These are phyloP conservation scores for Calephelis perditalis DNA, from an alignment of 2,888 invertebrate genomes.

Conservation along the genomic window DNA sequence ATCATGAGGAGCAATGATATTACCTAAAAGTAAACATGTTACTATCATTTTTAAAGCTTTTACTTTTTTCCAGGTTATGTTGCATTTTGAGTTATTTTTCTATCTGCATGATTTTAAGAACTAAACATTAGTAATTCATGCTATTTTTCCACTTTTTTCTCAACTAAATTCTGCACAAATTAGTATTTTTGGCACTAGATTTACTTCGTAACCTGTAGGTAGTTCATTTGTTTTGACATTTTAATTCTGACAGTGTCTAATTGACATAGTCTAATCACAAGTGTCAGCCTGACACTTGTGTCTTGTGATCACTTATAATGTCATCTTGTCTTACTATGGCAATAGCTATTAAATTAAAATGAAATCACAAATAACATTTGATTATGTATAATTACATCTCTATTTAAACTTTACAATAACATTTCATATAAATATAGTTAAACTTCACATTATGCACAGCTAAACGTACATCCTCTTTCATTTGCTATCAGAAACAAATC, in stretches of 20 bases:
- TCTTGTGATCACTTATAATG: not conserved
- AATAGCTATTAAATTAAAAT: not conserved
- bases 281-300: not conserved
- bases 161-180: too few relatives aligned
- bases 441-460: slow-evolving; percentile 49
- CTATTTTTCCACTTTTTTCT: too few relatives aligned
- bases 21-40: slow-evolving; percentile 66
- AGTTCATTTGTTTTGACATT: not conserved
- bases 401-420: slow-evolving; percentile 11
- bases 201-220: too few relatives aligned
- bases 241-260: not conserved
- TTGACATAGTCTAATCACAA: not conserved
- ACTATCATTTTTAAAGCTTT: slow-evolving; percentile 33
- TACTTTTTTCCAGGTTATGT: too few relatives aligned
- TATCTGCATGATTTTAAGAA: too few relatives aligned
- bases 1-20: slow-evolving; percentile 65
- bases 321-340: too few relatives aligned
- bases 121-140: too few relatives aligned
- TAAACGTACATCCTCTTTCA: slow-evolving; percentile 71
- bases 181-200: too few relatives aligned
- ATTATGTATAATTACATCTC: not conserved
- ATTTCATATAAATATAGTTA: slow-evolving; percentile 4
- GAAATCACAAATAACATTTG: not conserved
- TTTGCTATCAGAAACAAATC: slow-evolving; percentile 69
- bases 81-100: too few relatives aligned